Base-by-base conservation (phyloP, 2,888 invertebrate genomes). In the Eurytoma adleriae region DNA sequence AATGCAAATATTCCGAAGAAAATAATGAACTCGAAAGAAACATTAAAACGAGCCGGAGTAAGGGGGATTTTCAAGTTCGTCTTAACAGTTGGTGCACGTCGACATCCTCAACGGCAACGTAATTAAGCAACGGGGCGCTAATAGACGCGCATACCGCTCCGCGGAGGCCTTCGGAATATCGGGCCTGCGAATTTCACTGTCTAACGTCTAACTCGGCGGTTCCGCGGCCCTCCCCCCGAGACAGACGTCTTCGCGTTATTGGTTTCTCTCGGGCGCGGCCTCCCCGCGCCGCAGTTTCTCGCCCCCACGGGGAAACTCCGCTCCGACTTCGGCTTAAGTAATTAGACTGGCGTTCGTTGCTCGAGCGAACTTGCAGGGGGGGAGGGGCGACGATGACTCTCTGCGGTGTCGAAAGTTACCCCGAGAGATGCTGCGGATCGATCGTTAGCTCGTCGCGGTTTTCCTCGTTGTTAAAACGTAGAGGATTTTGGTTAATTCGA, bases 301-400 rank as follows among this genome's bases (percentile, higher is more conserved):
- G 16, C 7, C 16, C 13, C 16, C 7, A 1, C 83, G 73, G 72
- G 69, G 79, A 80, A 80, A 85, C 27, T 62, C 20, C 62, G 85
- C 85, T 84, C 30, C 86, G 88, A 86, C 87, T 87, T 87, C 84
- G 85, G 86, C 86, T 69, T 86, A 86, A 89, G 90, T 89, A 90
- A 90, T 90, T 89, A 89, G 89, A 89, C 88, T 88, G 87, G 86
- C 85, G 88, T 88, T 88, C 87, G 87, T 88, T 89, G 87, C 85
- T 86, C 86, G 85, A 86, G 86, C 86, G 87, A 87, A 86, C 86
- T 84, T 7, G 7, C 7, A 27, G 71, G 10, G n/a, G 84, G 84
- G 84, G 80, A 79, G 83, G 80, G 83, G 57, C 18, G 48, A 59
- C 14, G 70, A 59, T 62, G 72, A 71, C 70, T 48, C 71, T 27